phyloP scores from a whole-genome alignment of 2,888 invertebrate genomes.

The Nycteola revayana region DNA sequence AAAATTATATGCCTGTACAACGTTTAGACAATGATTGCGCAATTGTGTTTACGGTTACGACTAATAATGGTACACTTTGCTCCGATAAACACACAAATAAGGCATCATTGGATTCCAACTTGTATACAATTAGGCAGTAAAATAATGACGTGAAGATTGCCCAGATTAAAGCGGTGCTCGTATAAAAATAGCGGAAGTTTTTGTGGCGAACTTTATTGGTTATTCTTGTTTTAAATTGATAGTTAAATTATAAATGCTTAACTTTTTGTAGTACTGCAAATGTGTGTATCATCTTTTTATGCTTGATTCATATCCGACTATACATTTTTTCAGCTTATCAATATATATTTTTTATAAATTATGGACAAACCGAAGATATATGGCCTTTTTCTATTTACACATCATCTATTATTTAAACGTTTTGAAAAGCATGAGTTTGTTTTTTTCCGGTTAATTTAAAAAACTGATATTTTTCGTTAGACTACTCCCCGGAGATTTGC shows the following conservation, averaged over 20 bases:
- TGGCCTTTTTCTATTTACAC: too few species aligned
- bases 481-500: conserved; percentile 15
- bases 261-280: too few species aligned
- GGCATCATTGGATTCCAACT: conserved; percentile 44
- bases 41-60: conserved; percentile 53
- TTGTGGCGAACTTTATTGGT: conserved; percentile 17
- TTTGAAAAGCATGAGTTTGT: too few species aligned
- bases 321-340: too few species aligned
- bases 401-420: too few species aligned
- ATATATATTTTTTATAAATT: too few species aligned
- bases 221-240: conserved; percentile 15
- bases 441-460: too few species aligned
- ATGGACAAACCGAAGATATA: too few species aligned
- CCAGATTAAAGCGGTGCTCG: conserved; percentile 31
- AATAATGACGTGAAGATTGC: conserved; percentile 37
- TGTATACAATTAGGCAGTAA: conserved; percentile 24
- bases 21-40: conserved; percentile 49
- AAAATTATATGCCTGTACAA: conserved; percentile 58
- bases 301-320: too few species aligned
- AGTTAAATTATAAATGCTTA: neutral
- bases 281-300: too few species aligned
- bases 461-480: too few species aligned
- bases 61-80: conserved; percentile 56
- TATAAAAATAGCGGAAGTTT: conserved; percentile 25
- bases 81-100: conserved; percentile 58